Evolutionary conservation across 2,888 invertebrate species (phyloP), one percentile per base, ranked within the genome.

Genomic region (Archips crataeganus): DNA sequence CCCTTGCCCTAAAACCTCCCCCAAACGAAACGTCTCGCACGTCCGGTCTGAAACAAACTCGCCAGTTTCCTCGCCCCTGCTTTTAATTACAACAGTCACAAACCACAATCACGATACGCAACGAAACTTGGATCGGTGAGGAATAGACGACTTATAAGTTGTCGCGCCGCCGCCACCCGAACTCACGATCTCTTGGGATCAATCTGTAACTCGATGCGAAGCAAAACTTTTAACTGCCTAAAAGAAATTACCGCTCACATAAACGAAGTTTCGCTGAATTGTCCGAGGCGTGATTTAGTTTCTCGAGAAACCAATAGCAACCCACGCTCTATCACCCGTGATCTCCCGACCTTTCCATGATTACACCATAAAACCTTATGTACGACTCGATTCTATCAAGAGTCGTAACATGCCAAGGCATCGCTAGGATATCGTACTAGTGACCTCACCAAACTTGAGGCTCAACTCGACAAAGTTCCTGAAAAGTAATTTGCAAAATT

Each of bases 331-430:
- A 62, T 62, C 61, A 10, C 42, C n/a, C 42, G 39, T 42, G 39
- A 62, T 9, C 39, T 15, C 32, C 51, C 13, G 15, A 51, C 51
- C 51, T 51, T 15, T 51, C 51, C 60, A 60, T 71, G 60, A 66
- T 71, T 47, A 71, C 32, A n/a, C 60, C n/a, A 32, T 71, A 71
- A 71, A 69, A 70, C 49, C 36, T 34, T 34, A 45, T 32, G 54
- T 51, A 8, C 15, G 13, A 42, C 15, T 39, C 64, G 49, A 8
- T 2, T 39, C 39, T 39, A 51, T 47, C n/a, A 63, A 23, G 9
- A 65, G 32, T 39, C 32, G 59, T 11, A 36, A 57, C 11, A 64
- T 34, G 60, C 23, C 59, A 66, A 60, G 59, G 9, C 42, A 15
- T 49, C 61, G 42, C 23, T n/a, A 23, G 39, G 23, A 54, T 45